Conservation (phyloP, 2,888 invertebrate genomes). For the Xanthia icteritia region DNA sequence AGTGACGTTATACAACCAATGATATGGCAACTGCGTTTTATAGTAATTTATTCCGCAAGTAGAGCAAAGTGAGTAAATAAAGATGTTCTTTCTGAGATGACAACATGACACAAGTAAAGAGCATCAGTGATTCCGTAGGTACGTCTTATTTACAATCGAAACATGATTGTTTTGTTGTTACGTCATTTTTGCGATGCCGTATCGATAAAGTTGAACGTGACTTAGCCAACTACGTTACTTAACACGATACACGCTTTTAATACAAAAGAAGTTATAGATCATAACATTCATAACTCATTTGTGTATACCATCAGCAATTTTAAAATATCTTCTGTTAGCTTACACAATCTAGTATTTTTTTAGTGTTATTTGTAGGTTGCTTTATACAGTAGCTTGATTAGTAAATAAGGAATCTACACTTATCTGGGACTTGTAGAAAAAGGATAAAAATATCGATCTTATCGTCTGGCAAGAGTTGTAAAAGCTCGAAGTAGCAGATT, state of each 20-base stretch:
- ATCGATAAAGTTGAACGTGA: constrained; percentile 85
- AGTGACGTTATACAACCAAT: not conserved
- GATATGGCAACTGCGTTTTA: not conserved
- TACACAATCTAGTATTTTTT: constrained; percentile 44
- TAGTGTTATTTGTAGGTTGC: constrained; percentile 6
- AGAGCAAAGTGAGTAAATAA: constrained; percentile 1
- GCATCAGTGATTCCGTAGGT: constrained; percentile 21
- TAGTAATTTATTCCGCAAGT: not conserved
- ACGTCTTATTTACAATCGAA: constrained; percentile 62
- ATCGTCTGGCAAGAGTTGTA: not conserved
- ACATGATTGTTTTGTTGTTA: constrained; percentile 75
- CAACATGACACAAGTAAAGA: constrained; percentile 20
- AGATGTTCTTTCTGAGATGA: not conserved
- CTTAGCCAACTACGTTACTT: constrained; percentile 84
- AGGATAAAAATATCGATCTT: not conserved
- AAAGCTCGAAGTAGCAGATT: not conserved
- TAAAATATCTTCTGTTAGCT: constrained; percentile 77
- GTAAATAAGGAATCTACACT: not conserved
- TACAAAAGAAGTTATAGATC: constrained; percentile 83
- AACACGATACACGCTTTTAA: constrained; percentile 79
- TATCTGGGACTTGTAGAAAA: not conserved
- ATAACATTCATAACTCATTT: constrained; percentile 83
- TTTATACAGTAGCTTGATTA: not conserved
- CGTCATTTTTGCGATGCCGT: constrained; percentile 81
- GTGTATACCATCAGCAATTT: constrained; percentile 80